Conservation (phyloP, 1,140 invertebrate genomes). For the Argopecten irradians region DNA sequence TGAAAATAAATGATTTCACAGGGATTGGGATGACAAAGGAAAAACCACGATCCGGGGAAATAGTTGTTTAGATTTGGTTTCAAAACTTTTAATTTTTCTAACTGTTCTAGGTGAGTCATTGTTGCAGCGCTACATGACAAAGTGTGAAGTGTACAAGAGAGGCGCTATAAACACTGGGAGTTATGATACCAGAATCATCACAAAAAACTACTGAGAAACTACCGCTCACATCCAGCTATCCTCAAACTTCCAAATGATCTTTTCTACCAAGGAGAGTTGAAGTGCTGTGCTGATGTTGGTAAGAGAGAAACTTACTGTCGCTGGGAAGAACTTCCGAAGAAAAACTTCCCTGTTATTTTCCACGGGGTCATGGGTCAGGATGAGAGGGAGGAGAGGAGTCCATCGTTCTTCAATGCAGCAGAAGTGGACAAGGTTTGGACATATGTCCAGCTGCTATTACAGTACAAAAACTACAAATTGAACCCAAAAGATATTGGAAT, state of each 20-base stretch:
- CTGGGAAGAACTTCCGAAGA: constrained; percentile 74
- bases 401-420: constrained; percentile 91
- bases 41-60: no score
- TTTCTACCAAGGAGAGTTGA: constrained; percentile 72
- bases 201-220: constrained; percentile 73
- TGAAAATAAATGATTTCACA: no score
- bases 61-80: no score
- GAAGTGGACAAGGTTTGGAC: constrained; percentile 83
- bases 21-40: no score
- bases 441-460: constrained; percentile 71
- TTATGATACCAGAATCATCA: constrained; percentile 62
- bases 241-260: constrained; percentile 65
- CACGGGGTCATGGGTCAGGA: constrained; percentile 82
- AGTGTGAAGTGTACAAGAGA: constrained; percentile 50
- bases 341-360: constrained; percentile 86
- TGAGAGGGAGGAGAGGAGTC: constrained; percentile 79
- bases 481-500: constrained; percentile 88
- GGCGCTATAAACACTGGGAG: neutral
- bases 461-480: constrained; percentile 75
- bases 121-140: constrained; percentile 68
- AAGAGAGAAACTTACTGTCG: constrained; percentile 69
- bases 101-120: constrained; percentile 67
- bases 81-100: no score
- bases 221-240: constrained; percentile 71
- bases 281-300: constrained; percentile 76